Evolutionary conservation across 2,113 vertebrate species (phyloP), one percentile per base, ranked within the genome.

Genomic region (Podocnemis expansa): DNA sequence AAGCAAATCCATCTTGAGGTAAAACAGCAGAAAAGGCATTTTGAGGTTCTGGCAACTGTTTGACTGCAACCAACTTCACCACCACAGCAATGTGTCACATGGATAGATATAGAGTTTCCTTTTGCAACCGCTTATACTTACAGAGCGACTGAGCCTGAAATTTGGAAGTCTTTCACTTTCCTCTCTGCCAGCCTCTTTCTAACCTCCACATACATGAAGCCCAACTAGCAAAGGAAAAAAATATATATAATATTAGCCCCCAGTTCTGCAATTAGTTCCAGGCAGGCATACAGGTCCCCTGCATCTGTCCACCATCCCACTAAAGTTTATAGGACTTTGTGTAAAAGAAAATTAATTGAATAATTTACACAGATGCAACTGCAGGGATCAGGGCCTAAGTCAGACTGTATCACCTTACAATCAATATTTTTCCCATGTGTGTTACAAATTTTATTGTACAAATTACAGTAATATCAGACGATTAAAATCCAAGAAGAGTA

Each of bases 231-330:
- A 87, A 12, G 55, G 91, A 84, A 0, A 0, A 92, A 58, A 25
- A 89, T 84, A n/a, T n/a, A n/a, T 82, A 89, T n/a, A 95, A 80
- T 2, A 54, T 83, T 67, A 89, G 2, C 13, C 70, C 13, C 58
- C 91, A 84, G 91, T 93, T 90, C 89, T 91, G 55, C 85, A 56
- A 84, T 80, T 84, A 84, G 45, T 63, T 91, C 89, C 86, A 90
- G 63, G 85, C 55, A 96, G 52, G 47, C 3, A 1, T 52, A 76
- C 3, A 52, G 14, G 17, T 16, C 58, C 92, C 47, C 43, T 63
- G 78, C 67, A 73, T 8, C 19, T 24, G 75, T 12, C 76, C 6
- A 76, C 2, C 47, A 7, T 22, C 5, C 82, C 84, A 52, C 6
- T 89, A 52, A 92, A 93, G 25, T 63, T 63, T 63, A 63, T 63